Evolutionary conservation across 2,797 vertebrate genomes (phyloP).

Genomic region (Monodelphis domestica): DNA sequence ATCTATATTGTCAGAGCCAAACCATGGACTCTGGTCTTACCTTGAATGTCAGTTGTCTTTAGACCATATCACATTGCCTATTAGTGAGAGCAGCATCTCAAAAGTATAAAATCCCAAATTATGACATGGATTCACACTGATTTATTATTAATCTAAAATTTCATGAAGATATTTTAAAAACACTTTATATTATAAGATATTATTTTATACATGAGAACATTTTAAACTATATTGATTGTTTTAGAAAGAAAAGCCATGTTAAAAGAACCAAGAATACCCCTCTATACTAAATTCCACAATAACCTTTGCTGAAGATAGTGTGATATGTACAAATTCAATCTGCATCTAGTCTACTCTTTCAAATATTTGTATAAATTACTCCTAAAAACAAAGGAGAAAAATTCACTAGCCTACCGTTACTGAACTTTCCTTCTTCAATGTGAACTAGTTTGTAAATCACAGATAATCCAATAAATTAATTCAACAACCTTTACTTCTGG

Average conservation of each 20-base stretch:
- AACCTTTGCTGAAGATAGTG: not conserved
- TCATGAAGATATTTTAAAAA: not conserved
- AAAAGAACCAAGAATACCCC: not conserved
- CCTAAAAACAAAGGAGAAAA: slow-evolving; percentile 25
- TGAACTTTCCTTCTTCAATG: not conserved
- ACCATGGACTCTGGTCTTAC: not conserved
- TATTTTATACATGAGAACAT: not conserved
- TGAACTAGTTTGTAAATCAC: slow-evolving; percentile 15
- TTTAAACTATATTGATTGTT: not conserved
- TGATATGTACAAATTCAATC: slow-evolving; percentile 11
- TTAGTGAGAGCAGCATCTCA: not conserved
- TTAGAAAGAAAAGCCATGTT: not conserved
- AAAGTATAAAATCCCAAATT: slow-evolving; percentile 2
- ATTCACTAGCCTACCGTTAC: slow-evolving; percentile 14
- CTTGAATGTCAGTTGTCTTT: not conserved
- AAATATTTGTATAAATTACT: not conserved
- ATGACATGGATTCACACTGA: not conserved
- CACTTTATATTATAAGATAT: not conserved
- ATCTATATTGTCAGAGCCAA: not conserved
- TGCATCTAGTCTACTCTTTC: not conserved
- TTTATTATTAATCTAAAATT: slow-evolving; percentile 10
- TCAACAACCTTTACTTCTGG: not conserved
- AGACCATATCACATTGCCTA: not conserved
- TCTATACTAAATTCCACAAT: not conserved
- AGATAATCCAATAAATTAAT: slow-evolving; percentile 26